Evolutionary conservation across 2,797 vertebrate genomes (phyloP), one percentile per base, ranked within the genome.

Genomic region (Chiroxiphia lanceolata): DNA sequence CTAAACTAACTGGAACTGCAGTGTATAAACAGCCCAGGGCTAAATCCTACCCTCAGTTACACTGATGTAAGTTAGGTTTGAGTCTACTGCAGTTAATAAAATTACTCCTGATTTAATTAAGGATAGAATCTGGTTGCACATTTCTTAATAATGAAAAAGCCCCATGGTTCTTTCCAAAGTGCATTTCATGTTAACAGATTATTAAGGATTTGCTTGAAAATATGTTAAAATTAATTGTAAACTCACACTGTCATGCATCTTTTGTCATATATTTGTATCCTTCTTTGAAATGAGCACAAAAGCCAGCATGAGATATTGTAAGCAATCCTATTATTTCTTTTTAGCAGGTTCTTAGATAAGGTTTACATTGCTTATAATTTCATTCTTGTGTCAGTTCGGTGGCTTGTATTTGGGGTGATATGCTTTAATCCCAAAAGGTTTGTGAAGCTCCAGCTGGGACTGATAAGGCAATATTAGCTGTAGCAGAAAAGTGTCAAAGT

Each of bases 101-200:
- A 96, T 94, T 90, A 90, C 95, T 96, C 48, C 51, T 79, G 90
- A 89, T 96, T 94, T 97, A 97, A 96, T 95, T 97, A 95, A 96
- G 90, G 90, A 57, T 96, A 95, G 90, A 95, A 94, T 93, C 89
- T 91, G 53, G 78, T 93, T 95, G 88, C 81, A 78, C 86, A 76
- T 95, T 95, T 97, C 94, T 96, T 97, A 92, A 91, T 96, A 90
- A 95, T 59, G 72, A 91, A 95, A 96, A 97, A 97, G 6, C 61
- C 94, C 92, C 95, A 51, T 96, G 93, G 91, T 97, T 96, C 88
- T 95, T 96, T 95, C 90, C 93, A 81, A 87, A 95, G 61, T 89
- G 65, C 44, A 85, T 96, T 96, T 96, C 90, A 68, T 81, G 47
- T 89, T 94, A 89, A 74, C 75, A 87, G 78, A 86, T 81, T 93